phyloP scores from a whole-genome alignment of 2,797 vertebrate species.

The Sebastes kiyomatsui region DNA sequence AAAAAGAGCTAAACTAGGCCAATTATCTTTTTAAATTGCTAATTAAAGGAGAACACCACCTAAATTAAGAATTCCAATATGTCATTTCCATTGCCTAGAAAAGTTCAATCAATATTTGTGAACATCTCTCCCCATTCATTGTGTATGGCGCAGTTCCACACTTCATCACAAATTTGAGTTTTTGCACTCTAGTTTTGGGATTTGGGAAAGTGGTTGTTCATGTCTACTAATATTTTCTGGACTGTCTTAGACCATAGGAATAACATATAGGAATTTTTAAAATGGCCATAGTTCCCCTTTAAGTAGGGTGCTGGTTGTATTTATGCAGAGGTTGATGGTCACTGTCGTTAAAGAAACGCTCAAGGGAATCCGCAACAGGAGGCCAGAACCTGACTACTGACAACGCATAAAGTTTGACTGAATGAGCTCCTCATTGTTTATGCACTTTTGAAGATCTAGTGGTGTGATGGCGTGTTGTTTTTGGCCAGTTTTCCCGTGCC shows the following conservation, averaged over 20 bases:
- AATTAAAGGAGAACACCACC: no score
- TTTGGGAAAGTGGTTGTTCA: no score
- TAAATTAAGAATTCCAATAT: no score
- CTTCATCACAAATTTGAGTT: no score
- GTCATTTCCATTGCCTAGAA: background rate
- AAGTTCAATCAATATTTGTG: no score
- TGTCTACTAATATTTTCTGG: no score
- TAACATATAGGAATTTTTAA: no score
- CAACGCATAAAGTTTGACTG: constrained; percentile 49
- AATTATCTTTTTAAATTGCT: constrained; percentile 19
- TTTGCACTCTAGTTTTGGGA: no score
- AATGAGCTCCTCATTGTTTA: constrained; percentile 60
- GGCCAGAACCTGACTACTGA: constrained; percentile 44
- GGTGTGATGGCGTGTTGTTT: constrained; percentile 57
- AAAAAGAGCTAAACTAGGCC: no score
- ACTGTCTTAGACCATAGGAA: no score
- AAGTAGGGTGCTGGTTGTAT: constrained; percentile 15
- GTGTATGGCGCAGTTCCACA: no score
- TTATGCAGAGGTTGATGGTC: constrained; percentile 31
- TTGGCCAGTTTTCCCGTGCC: constrained; percentile 51
- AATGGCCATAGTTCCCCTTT: background rate
- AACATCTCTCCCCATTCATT: no score
- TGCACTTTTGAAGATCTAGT: constrained; percentile 62
- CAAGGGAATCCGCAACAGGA: constrained; percentile 35
- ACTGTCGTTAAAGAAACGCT: constrained; percentile 42